These are phyloP conservation scores for Hapalemur alaotrensis DNA, from an alignment of 2,797 vertebrate genomes.

Conservation along the genomic window DNA sequence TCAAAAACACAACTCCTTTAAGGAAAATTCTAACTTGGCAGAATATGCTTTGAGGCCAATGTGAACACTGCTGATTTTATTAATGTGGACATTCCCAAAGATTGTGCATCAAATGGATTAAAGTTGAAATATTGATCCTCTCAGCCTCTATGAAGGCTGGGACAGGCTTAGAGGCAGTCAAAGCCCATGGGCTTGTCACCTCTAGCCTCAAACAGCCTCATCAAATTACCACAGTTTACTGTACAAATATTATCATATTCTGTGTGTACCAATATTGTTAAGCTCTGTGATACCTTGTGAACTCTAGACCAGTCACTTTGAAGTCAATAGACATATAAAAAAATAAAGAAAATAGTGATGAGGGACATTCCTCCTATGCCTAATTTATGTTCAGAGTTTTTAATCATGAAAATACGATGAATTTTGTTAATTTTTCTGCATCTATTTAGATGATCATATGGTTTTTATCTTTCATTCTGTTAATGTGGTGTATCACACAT, in stretches of 20 bases:
- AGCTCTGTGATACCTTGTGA: background rate
- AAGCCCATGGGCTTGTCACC: background rate
- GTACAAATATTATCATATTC: constrained; percentile 1
- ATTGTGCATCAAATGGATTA: background rate
- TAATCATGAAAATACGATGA: background rate
- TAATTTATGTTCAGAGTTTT: background rate
- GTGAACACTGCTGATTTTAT: background rate
- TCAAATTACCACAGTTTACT: background rate
- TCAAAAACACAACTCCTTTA: background rate
- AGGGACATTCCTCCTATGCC: background rate
- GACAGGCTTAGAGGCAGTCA: background rate
- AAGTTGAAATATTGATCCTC: background rate
- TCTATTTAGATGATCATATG: background rate
- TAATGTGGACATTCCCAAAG: background rate
- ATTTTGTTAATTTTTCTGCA: background rate
- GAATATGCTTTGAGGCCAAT: background rate
- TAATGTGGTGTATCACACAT: background rate
- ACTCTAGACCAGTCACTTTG: background rate
- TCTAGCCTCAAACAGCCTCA: background rate
- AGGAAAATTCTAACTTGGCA: background rate
- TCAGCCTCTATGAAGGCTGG: background rate
- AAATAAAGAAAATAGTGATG: background rate
- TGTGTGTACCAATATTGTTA: background rate
- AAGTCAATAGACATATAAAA: constrained; percentile 14
- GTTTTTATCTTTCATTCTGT: background rate